Percentiles rank a stretch among this genome's conserved stretches.
phyloP scores from a whole-genome alignment of 2,113 vertebrate genomes.

The Leiothrix lutea region DNA sequence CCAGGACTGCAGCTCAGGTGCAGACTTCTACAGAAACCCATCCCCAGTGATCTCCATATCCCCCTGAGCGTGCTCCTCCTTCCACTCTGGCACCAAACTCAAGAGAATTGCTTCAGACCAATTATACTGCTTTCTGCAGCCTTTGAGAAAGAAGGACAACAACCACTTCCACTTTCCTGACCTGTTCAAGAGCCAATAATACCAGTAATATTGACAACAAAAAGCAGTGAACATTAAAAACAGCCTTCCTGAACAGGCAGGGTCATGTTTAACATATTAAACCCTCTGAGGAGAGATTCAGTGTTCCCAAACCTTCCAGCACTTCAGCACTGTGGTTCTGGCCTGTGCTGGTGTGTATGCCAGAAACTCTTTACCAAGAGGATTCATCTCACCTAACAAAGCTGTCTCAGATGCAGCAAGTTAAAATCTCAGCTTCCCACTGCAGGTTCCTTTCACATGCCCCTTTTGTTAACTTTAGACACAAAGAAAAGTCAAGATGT shows the following conservation, averaged over 20 bases:
- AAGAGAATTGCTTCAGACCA: background rate
- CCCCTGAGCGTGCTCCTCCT: background rate
- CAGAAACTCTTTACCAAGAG: background rate
- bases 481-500: background rate
- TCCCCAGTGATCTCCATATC: background rate
- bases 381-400: background rate
- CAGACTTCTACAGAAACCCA: background rate
- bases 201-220: background rate
- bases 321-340: background rate
- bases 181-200: background rate
- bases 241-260: background rate
- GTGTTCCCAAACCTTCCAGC: background rate
- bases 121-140: background rate
- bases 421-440: background rate
- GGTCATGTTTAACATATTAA: background rate
- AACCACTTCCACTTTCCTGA: background rate
- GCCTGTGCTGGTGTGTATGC: background rate
- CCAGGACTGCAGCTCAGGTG: background rate
- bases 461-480: background rate
- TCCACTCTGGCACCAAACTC: background rate
- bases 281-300: background rate
- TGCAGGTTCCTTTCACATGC: background rate
- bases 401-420: background rate
- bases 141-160: background rate
- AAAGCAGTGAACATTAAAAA: background rate